Conservation (phyloP, 2,888 invertebrate genomes). For the Diadromus collaris region DNA sequence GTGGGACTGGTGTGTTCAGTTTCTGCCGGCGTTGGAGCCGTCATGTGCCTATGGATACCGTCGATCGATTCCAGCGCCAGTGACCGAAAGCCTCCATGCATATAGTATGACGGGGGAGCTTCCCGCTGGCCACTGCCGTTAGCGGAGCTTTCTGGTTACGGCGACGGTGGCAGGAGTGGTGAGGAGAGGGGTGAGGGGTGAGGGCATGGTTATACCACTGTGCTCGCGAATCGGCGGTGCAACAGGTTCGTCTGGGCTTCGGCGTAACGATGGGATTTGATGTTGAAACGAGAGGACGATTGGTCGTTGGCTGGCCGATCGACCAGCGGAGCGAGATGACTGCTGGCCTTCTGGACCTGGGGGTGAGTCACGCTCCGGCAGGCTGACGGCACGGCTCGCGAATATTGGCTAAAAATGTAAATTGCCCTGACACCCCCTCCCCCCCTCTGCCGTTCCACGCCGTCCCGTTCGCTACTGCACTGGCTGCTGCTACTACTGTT, state of each 20-base stretch:
- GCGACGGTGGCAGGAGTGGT: too few relatives aligned
- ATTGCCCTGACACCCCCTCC: constrained; percentile 68
- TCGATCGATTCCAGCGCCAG: constrained; percentile 46
- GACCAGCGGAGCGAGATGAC: constrained; percentile 50
- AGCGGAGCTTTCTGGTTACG: constrained; percentile 36
- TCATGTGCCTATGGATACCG: constrained; percentile 35
- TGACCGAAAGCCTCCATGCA: constrained; percentile 37
- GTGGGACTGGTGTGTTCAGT: constrained; percentile 22
- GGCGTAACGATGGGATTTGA: constrained; percentile 68
- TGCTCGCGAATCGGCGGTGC: constrained; percentile 61
- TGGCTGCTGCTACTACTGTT: constrained; percentile 41
- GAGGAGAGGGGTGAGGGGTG: too few relatives aligned
- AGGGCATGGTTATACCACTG: constrained; percentile 24
- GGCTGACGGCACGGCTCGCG: constrained; percentile 62
- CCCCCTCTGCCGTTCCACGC: too few relatives aligned
- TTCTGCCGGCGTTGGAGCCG: constrained; percentile 4
- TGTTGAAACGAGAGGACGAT: constrained; percentile 54
- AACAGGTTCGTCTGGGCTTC: constrained; percentile 71
- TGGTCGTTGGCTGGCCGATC: constrained; percentile 49
- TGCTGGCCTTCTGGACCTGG: constrained; percentile 36
- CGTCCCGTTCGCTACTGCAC: constrained; percentile 53
- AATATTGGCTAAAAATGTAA: constrained; percentile 77
- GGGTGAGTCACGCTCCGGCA: constrained; percentile 63
- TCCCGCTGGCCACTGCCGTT: constrained; percentile 29
- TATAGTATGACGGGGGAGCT: constrained; percentile 34